Conservation (phyloP, 1,140 invertebrate species). For the Panagrolaimus sp. region DNA sequence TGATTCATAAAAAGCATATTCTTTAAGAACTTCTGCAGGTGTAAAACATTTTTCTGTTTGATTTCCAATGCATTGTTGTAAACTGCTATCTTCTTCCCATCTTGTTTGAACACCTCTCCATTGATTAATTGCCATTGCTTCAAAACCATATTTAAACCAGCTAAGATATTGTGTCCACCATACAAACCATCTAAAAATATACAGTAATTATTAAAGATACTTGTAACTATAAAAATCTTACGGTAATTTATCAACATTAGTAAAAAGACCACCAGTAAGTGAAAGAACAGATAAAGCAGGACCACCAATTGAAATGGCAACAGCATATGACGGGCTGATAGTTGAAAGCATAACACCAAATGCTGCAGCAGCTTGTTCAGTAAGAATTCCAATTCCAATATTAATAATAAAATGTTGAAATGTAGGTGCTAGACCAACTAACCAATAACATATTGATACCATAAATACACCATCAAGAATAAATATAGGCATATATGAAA, state of each 20-base stretch:
- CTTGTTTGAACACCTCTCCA: conserved; percentile 32
- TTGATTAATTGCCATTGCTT: conserved; percentile 54
- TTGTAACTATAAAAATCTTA: too few relatives aligned
- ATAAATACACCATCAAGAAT: conserved; percentile 53
- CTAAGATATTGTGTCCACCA: conserved; percentile 52
- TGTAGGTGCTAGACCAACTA: conserved; percentile 47
- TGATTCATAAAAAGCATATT: conserved; percentile 36
- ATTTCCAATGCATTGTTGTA: background rate
- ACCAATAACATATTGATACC: conserved; percentile 48
- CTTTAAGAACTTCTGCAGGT: conserved; percentile 28
- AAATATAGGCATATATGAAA: conserved; percentile 56
- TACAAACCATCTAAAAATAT: too few relatives aligned
- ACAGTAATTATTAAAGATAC: too few relatives aligned
- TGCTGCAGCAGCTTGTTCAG: conserved; percentile 55
- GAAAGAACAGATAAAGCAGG: conserved; percentile 51
- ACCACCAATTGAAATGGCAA: conserved; percentile 46
- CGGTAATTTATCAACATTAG: conserved; percentile 52
- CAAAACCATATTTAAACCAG: conserved; percentile 58
- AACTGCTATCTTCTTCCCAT: background rate
- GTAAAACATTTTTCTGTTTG: conserved; percentile 18
- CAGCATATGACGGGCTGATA: conserved; percentile 46
- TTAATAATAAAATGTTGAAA: background rate
- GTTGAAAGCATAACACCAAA: conserved; percentile 56
- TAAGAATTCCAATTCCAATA: conserved; percentile 43
- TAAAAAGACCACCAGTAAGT: conserved; percentile 55